These are phyloP conservation scores for Pilophorus perplexus DNA, from an alignment of 2,888 invertebrate species.

Conservation along the genomic window DNA sequence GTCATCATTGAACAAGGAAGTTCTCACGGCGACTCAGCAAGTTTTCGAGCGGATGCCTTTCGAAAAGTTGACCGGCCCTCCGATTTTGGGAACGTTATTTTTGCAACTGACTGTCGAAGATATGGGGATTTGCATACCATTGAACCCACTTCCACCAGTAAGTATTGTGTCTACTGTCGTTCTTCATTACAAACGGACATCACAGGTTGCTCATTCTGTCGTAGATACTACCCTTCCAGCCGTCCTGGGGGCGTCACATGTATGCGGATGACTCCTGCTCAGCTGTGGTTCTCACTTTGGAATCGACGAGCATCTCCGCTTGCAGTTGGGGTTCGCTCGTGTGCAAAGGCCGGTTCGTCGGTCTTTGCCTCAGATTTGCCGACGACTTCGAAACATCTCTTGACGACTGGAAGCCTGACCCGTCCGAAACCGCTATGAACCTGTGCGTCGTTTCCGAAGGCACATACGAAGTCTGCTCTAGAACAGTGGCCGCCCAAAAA, in stretches of 20 bases:
- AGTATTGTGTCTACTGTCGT: constrained; percentile 38
- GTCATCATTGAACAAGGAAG: constrained; percentile 84
- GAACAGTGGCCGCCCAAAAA: constrained; percentile 79
- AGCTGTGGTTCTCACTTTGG: constrained; percentile 92
- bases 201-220: too few relatives aligned
- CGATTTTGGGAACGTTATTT: constrained; percentile 84
- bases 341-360: constrained; percentile 82
- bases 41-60: constrained; percentile 73
- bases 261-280: constrained; percentile 76
- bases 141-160: constrained; percentile 76
- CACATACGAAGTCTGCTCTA: constrained; percentile 94
- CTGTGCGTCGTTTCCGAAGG: constrained; percentile 98
- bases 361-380: constrained; percentile 89
- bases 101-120: constrained; percentile 93
- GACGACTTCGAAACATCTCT: constrained; percentile 95
- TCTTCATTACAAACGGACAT: too few relatives aligned
- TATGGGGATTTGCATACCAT: constrained; percentile 91
- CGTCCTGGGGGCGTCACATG: constrained; percentile 64
- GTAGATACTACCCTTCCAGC: constrained; percentile 43
- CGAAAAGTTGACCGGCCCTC: constrained; percentile 73
- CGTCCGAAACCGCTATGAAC: constrained; percentile 65
- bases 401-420: constrained; percentile 95
- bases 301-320: constrained; percentile 93
- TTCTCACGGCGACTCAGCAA: constrained; percentile 71
- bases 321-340: constrained; percentile 95